These are phyloP conservation scores for Apteryx mantelli DNA, from an alignment of 2,113 vertebrate genomes.

Conservation along the genomic window DNA sequence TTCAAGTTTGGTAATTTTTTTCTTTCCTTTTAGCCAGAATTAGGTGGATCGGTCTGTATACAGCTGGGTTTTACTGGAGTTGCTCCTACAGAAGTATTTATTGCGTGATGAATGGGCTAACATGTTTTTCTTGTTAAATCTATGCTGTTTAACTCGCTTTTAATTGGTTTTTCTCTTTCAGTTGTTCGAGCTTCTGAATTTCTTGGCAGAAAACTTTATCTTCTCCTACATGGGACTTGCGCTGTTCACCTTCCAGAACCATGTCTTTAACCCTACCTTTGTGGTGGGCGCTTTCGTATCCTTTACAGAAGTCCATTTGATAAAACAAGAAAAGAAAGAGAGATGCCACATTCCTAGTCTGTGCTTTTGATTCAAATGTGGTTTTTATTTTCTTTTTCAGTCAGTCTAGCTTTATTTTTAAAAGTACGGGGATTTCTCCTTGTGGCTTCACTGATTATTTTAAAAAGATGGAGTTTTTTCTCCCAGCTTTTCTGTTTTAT, in stretches of 20 bases:
- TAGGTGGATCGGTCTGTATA: not conserved
- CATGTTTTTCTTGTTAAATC: not conserved
- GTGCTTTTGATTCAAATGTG: not conserved
- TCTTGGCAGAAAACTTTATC: conserved; percentile 99
- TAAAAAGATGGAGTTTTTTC: not conserved
- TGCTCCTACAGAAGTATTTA: not conserved
- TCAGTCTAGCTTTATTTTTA: conserved; percentile 1
- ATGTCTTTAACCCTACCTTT: conserved; percentile 94
- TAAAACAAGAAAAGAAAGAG: not conserved
- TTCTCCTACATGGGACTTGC: conserved; percentile 99
- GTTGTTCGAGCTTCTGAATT: conserved; percentile 98
- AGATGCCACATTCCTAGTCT: not conserved
- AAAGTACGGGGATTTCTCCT: not conserved
- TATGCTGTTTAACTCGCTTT: not conserved
- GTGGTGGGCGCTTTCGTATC: conserved; percentile 97
- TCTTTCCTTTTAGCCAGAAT: not conserved
- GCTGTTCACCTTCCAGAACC: conserved; percentile 97
- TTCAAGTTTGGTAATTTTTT: not conserved
- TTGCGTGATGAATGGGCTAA: not conserved
- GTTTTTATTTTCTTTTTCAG: not conserved
- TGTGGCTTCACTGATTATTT: not conserved
- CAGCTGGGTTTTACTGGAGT: not conserved
- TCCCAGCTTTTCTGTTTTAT: not conserved
- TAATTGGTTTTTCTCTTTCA: conserved; percentile 74
- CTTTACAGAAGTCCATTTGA: conserved; percentile 60